A percentile compares a stretch with the other conserved stretches of the same genome.
These are phyloP conservation scores for Anolis sagrei DNA, from an alignment of 2,113 vertebrate species.

Conservation along the genomic window DNA sequence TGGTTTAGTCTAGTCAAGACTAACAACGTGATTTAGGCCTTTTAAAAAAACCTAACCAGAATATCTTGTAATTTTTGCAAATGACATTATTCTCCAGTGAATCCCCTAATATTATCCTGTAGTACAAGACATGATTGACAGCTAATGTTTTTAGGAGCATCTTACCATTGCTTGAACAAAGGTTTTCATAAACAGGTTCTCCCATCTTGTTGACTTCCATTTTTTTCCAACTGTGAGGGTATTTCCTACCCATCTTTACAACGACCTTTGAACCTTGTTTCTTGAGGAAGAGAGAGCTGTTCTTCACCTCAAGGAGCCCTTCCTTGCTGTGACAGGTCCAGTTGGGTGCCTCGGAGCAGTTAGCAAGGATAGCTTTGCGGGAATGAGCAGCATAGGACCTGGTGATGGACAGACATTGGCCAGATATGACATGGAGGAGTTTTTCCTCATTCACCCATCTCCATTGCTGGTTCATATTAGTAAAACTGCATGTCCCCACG, in stretches of 20 bases:
- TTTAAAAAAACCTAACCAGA: background rate
- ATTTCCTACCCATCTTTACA: slow-evolving; percentile 74
- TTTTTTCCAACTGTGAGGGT: slow-evolving; percentile 85
- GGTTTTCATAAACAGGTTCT: slow-evolving; percentile 64
- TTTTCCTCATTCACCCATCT: slow-evolving; percentile 78
- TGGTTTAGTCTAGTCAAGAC: too few species aligned
- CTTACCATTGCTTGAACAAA: slow-evolving; percentile 86
- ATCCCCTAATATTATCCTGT: background rate
- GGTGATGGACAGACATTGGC: slow-evolving; percentile 79
- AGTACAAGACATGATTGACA: slow-evolving; percentile 31
- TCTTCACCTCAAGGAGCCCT: slow-evolving; percentile 80
- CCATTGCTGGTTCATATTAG: slow-evolving; percentile 83
- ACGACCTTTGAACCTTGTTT: slow-evolving; percentile 81
- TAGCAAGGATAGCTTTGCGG: slow-evolving; percentile 58
- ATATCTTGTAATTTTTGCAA: background rate
- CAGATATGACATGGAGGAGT: slow-evolving; percentile 76
- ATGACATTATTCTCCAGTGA: background rate
- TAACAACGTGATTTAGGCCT: too few species aligned
- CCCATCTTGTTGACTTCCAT: slow-evolving; percentile 74
- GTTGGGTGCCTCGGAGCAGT: slow-evolving; percentile 78
- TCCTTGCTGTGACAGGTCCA: slow-evolving; percentile 82
- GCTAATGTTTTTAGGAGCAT: slow-evolving; percentile 44
- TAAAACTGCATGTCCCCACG: slow-evolving; percentile 78
- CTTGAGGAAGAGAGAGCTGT: slow-evolving; percentile 81
- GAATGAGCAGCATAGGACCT: slow-evolving; percentile 64